Evolutionary conservation across 2,888 invertebrate genomes (phyloP), one percentile per base, ranked within the genome.

Genomic region (Polydrusus cervinus): DNA sequence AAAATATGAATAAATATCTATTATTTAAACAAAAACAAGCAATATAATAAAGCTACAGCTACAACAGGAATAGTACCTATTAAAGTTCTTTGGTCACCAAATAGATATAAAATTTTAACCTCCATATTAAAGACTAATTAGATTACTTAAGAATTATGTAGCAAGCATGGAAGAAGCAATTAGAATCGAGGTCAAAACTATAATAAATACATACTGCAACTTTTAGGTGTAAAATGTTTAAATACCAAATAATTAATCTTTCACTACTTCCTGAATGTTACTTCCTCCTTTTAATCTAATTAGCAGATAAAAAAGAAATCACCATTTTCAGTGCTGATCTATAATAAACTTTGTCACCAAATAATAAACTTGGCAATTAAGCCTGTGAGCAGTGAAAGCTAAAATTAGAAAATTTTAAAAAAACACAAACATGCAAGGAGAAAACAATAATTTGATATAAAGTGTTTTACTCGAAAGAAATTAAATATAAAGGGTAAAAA

Each of bases 401-500:
- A 57, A 20, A 73, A 65, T 38, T 65, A 49, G 65, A 73, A 73
- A 73, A 71, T 47, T 25, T 40, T 40, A 40, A 47, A 47, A 43
- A 53, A 72, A 11, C 43, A 7, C 10, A 18, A 57, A 7, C 43
- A 64, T 20, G 66, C 62, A 60, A 71, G 53, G 43, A 65, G 71
- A 71, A 71, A 67, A 71, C 16, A 75, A 69, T 45, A 45, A 65
- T 65, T 62, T 57, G 25, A 71, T 25, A 43, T 49, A 47, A 61
- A 60, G 57, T 71, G 64, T 65, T 71, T 71, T 65, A 34, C 25
- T 51, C 10, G 9, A 65, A 64, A 43, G 45, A 64, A 64, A 34
- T 68, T 38, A 14, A 68, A 69, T 30, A 69, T 65, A 53, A 66
- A 67, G 73, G 76, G 73, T 76, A 69, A 76, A 77, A 77, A 77